Evolutionary conservation across 53 echinoderm and acorn worm species (phyloP), one percentile per base, ranked within the genome.

Genomic region (Luidia sarsii): DNA sequence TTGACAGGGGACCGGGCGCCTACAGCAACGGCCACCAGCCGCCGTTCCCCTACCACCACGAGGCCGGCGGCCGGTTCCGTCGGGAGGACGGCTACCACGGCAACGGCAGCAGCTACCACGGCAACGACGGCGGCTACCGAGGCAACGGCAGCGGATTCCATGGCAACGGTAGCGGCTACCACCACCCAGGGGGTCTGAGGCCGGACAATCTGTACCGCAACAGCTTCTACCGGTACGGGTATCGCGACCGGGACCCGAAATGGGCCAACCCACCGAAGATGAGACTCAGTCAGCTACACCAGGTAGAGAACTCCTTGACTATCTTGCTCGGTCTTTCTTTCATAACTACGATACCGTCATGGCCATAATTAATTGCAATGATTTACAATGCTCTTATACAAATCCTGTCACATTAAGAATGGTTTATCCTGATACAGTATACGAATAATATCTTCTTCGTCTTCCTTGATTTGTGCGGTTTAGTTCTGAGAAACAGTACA

Each of bases 211-310:
- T 67, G 23, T 67, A 41, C 27, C 67, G 67, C 11, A 67, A 67
- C 67, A 67, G 61, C 77, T 59, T 61, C 33, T 77, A 46, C 33
- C 77, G 60, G 19, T 60, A 77, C 8, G 30, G 21, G 77, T 60
- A 77, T 48, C 77, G 77, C 24, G 60, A 77, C 2, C 48, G 21
- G n/a, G n/a, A n/a, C n/a, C n/a, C n/a, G 13, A 77, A 77, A 48
- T 57, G 59, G 48, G 30, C 31, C 31, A 60, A 48, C 61, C 61
- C 20, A 38, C 72, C 54, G 39, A 36, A 56, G 37, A 22, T 56
- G 7, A 35, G 72, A 15, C 56, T n/a, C 31, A 77, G 61, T 33
- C 77, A 77, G 21, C 77, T 15, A 19, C 16, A 45, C 33, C 77
- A 77, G 77, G 77, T 77, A 77, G 30, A n/a, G n/a, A n/a, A n/a